Conservation (phyloP, 2,113 vertebrate genomes). For the Cheirogaleus medius region DNA sequence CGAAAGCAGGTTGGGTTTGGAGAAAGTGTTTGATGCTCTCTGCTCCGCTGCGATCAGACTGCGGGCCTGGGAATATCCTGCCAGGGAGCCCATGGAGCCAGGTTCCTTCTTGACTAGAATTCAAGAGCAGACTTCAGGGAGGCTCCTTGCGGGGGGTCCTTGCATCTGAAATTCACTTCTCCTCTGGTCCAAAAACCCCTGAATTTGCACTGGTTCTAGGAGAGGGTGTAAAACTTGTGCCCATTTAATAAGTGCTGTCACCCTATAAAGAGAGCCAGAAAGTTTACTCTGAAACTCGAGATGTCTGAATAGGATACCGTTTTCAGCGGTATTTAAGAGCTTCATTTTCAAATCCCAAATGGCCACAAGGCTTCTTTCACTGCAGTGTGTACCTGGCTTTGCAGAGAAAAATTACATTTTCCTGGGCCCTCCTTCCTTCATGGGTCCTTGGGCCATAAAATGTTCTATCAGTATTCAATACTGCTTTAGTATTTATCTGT, state of each 20-base stretch:
- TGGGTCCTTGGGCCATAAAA: background rate
- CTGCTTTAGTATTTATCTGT: background rate
- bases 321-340: background rate
- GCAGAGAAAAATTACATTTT: background rate
- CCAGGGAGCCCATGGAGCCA: background rate
- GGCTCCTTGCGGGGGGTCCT: background rate
- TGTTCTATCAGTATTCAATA: background rate
- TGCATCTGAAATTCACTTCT: background rate
- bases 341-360: background rate
- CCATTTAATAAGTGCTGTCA: background rate
- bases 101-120: background rate
- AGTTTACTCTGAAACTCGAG: background rate
- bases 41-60: background rate
- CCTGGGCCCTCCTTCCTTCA: background rate
- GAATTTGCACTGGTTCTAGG: background rate
- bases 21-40: background rate
- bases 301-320: background rate
- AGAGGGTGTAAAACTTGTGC: background rate
- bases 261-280: background rate
- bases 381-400: background rate
- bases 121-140: background rate
- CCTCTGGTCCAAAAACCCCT: background rate
- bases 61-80: background rate
- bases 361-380: background rate
- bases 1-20: background rate